Evolutionary conservation across 2,888 invertebrate species (phyloP).

Genomic region (Bibio marci): DNA sequence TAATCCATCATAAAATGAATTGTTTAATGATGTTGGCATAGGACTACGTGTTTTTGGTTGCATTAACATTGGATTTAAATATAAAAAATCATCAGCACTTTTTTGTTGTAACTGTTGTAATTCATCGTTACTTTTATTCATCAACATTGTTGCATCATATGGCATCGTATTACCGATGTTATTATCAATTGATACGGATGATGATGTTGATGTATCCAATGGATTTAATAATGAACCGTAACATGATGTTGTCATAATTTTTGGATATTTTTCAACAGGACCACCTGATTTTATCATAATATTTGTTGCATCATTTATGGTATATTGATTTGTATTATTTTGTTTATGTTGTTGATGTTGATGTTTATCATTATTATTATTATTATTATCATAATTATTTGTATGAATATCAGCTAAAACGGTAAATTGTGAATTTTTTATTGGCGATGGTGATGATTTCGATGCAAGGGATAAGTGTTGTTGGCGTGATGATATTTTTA

Average conservation of each 20-base stretch:
- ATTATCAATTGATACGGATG: not conserved
- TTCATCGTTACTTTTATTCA: conserved; percentile 4
- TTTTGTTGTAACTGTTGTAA: not conserved
- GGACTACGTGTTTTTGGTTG: not conserved
- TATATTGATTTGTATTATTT: conserved; percentile 4
- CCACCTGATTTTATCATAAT: conserved; percentile 12
- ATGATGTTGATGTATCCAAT: conserved; percentile 16
- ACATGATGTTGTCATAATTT: conserved; percentile 29
- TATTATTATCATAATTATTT: not conserved
- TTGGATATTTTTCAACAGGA: conserved; percentile 14
- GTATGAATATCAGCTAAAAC: conserved; percentile 5
- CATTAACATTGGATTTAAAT: conserved; percentile 1
- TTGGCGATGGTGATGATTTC: not conserved
- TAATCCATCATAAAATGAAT: conserved; percentile 5
- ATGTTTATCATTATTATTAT: not conserved
- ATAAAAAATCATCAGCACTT: not conserved
- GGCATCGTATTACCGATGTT: not conserved
- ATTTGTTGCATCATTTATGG: conserved; percentile 10
- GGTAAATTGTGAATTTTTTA: not conserved
- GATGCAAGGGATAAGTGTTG: not conserved
- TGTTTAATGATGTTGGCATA: conserved; percentile 2
- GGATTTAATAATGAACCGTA: conserved; percentile 19
- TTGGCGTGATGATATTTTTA: conserved; percentile 14
- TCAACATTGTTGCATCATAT: not conserved
- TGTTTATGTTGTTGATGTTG: not conserved